A percentile compares a stretch with the other conserved stretches of the same genome.
phyloP scores from a whole-genome alignment of 1,140 invertebrate species.

The Linepithema humile region DNA sequence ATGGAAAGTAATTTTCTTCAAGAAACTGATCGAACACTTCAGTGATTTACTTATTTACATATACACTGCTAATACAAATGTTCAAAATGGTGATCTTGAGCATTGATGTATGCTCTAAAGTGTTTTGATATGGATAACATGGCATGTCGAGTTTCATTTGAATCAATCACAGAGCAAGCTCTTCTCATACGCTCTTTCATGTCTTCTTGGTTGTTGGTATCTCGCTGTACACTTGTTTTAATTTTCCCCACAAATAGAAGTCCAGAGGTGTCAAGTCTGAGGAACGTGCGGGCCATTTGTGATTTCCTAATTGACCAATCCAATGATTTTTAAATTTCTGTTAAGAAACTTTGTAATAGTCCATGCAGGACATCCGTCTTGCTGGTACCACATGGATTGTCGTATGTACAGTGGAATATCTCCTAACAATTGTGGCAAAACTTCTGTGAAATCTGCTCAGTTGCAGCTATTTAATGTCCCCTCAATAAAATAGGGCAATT shows the following conservation, averaged over 20 bases:
- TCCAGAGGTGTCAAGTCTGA: conserved; percentile 12
- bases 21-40: too few relatives aligned
- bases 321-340: neutral
- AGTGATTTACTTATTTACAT: too few relatives aligned
- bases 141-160: neutral
- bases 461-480: neutral
- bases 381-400: neutral
- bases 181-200: conserved; percentile 22
- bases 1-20: too few relatives aligned
- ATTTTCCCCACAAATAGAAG: conserved; percentile 26
- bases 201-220: conserved; percentile 8
- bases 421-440: neutral
- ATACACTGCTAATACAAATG: too few relatives aligned
- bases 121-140: neutral
- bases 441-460: neutral
- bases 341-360: neutral
- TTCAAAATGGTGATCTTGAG: too few relatives aligned
- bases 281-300: conserved; percentile 9
- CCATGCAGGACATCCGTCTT: neutral
- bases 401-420: neutral
- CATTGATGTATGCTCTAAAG: too few relatives aligned
- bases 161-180: neutral
- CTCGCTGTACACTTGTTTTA: conserved; percentile 4
- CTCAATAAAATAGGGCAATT: neutral
- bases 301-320: neutral